These are phyloP conservation scores for Seriola dumerili DNA, from an alignment of 2,113 vertebrate genomes.

Conservation along the genomic window DNA sequence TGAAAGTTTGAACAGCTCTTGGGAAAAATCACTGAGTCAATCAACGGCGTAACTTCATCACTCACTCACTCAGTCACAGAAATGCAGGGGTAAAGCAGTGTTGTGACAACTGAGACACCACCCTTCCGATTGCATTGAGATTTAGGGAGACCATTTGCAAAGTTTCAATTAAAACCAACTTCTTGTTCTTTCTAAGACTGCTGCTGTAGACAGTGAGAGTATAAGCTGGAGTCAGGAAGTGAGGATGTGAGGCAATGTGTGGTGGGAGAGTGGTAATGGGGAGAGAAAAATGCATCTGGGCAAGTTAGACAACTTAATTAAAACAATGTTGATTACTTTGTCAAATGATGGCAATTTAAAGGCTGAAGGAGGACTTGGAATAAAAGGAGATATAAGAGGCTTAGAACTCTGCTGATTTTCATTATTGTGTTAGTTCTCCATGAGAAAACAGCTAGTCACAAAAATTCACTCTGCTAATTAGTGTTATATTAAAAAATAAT, in stretches of 20 bases:
- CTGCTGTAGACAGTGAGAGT: not conserved
- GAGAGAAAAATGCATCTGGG: conserved; percentile 44
- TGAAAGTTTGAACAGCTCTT: no score
- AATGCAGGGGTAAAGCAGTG: not conserved
- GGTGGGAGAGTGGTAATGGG: conserved; percentile 18
- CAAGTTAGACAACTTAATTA: conserved; percentile 67
- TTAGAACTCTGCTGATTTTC: conserved; percentile 52
- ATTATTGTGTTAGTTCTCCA: conserved; percentile 61
- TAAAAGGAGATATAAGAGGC: conserved; percentile 45
- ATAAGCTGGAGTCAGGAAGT: not conserved
- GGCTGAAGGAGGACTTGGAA: conserved; percentile 30
- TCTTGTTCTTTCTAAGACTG: not conserved
- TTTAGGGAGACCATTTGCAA: not conserved
- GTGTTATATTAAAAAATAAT: not conserved
- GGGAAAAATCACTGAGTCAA: no score
- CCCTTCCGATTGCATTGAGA: not conserved
- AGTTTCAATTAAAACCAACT: conserved; percentile 36
- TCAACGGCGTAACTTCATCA: no score
- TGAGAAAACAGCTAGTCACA: conserved; percentile 40
- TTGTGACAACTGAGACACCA: not conserved
- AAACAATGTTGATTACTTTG: conserved; percentile 70
- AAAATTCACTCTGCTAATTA: conserved; percentile 35
- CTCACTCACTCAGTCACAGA: not conserved
- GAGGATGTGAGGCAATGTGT: not conserved
- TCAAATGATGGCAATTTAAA: conserved; percentile 64